Evolutionary conservation across 2,797 vertebrate genomes (phyloP), one percentile per base, ranked within the genome.

Genomic region (Gymnocypris eckloni): DNA sequence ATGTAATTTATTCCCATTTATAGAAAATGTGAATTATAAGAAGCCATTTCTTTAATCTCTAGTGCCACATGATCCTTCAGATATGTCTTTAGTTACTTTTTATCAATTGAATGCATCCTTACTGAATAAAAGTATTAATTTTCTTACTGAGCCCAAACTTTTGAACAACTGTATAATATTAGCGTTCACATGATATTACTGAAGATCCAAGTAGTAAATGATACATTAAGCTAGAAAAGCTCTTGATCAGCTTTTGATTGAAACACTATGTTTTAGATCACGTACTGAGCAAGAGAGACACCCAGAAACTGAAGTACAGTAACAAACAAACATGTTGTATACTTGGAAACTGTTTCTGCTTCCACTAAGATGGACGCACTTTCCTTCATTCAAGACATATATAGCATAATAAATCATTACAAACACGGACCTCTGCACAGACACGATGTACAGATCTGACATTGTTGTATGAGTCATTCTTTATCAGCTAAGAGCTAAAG

Each of bases 401-500:
- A 33, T 72, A 25, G 50, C 20, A 22, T 61, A 72, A 41, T 77
- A 25, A 76, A 43, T 86, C 71, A 82, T 48, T 61, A 70, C 64
- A 20, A 81, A 71, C 39, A 25, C 1, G 9, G 48, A 48, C 59
- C 78, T 73, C 41, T 56, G 70, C 48, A 66, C 41, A 76, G 82
- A 70, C 33, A 48, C 9, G 18, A 70, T 67, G 41, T 76, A 77
- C 50, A 76, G 82, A 70, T 56, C 61, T 76, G 82, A 64, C 78
- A 73, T 75, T 37, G 69, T 73, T 81, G 84, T 81, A 75, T n/a
- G 69, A 66, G 77, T 81, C 78, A 86, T 50, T 71, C 33, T 64
- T 85, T 64, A 85, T 80, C 77, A 61, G 76, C 69, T 75, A 66
- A 81, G 28, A 67, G 70, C 84, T 70, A 75, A 81, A 75, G 67